phyloP scores from a whole-genome alignment of 2,113 vertebrate genomes.

The Myocastor coypus region DNA sequence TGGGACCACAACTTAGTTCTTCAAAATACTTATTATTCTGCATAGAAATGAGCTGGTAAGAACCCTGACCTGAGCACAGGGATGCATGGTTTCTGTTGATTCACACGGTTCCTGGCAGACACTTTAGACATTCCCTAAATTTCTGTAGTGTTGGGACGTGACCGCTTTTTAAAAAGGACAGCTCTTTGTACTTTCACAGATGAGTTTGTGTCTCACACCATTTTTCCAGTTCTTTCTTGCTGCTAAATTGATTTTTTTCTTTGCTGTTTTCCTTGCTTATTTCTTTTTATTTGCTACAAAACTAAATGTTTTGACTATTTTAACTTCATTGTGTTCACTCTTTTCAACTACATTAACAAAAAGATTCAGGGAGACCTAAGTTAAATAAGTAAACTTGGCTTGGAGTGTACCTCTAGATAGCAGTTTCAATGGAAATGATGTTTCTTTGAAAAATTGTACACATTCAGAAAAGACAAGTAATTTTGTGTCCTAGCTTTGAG shows the following conservation, averaged over 20 bases:
- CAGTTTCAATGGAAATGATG: conserved; percentile 28
- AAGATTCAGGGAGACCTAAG: neutral
- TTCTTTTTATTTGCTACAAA: neutral
- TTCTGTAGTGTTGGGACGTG: conserved; percentile 20
- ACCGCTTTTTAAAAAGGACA: conserved; percentile 42
- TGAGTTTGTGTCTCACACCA: neutral
- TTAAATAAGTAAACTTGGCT: conserved; percentile 38
- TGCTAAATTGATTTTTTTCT: neutral
- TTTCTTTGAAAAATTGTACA: neutral
- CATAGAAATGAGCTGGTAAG: conserved; percentile 28
- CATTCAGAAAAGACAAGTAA: neutral
- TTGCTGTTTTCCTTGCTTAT: neutral
- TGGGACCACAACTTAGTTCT: conserved; percentile 35
- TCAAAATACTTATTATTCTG: conserved; percentile 26
- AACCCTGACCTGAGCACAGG: neutral
- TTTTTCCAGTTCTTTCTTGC: conserved; percentile 36
- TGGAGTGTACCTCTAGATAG: neutral
- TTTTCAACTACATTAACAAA: neutral
- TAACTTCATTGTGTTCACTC: neutral
- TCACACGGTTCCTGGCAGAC: conserved; percentile 14
- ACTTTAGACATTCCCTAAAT: conserved; percentile 35
- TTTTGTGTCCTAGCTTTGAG: neutral
- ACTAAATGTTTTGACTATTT: conserved; percentile 38
- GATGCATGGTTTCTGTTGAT: conserved; percentile 1
- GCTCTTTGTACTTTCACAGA: neutral